Evolutionary conservation across 2,888 invertebrate genomes (phyloP).

Genomic region (Embidobia sp.): DNA sequence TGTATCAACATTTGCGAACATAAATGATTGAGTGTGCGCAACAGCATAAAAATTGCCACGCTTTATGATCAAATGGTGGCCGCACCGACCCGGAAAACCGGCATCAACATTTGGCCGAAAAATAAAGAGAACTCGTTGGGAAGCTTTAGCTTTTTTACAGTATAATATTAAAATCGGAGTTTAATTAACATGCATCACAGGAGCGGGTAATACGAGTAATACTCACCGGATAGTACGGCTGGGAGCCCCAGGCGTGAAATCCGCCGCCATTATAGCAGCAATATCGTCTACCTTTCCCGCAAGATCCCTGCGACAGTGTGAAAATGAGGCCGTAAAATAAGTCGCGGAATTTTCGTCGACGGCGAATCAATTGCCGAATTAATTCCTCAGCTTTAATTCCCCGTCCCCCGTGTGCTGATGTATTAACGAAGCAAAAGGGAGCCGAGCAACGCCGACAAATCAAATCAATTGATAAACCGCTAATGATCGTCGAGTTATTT

Average conservation of each 20-base stretch:
- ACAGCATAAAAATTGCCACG: too few species aligned
- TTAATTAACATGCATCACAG: slow-evolving; percentile 51
- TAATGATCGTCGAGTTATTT: slow-evolving; percentile 25
- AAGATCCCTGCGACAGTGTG: slow-evolving; percentile 83
- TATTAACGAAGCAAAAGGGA: background rate
- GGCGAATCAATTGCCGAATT: slow-evolving; percentile 30
- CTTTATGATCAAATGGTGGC: too few species aligned
- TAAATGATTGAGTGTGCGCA: too few species aligned
- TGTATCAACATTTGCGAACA: too few species aligned
- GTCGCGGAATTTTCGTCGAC: slow-evolving; percentile 32
- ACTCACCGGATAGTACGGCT: slow-evolving; percentile 67
- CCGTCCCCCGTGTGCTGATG: background rate
- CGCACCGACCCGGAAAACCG: too few species aligned
- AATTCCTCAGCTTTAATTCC: too few species aligned
- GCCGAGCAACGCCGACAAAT: slow-evolving; percentile 9
- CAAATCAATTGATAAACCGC: slow-evolving; percentile 18
- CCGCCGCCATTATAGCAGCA: slow-evolving; percentile 84
- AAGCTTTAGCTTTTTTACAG: slow-evolving; percentile 8
- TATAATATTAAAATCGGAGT: slow-evolving; percentile 39
- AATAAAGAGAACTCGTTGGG: too few species aligned
- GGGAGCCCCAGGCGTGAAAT: slow-evolving; percentile 64
- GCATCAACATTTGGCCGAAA: too few species aligned
- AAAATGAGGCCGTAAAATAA: slow-evolving; percentile 23
- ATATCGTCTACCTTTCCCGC: slow-evolving; percentile 85
- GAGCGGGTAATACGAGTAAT: slow-evolving; percentile 58